phyloP scores from a whole-genome alignment of 1,140 invertebrate species.

The Nebria ingens region DNA sequence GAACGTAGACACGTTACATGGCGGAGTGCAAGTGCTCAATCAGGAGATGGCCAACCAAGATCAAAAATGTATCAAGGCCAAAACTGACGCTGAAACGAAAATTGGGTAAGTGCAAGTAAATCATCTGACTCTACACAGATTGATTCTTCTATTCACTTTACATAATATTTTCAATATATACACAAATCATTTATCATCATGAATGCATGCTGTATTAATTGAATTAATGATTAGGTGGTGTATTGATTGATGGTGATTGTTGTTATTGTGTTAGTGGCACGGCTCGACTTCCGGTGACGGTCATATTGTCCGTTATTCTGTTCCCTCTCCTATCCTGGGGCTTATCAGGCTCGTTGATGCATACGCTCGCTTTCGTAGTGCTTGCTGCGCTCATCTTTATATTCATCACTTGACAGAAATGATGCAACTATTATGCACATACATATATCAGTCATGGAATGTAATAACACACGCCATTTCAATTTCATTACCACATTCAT shows the following conservation, averaged over 20 bases:
- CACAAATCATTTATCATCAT: no score
- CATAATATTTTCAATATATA: no score
- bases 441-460: conserved; percentile 4
- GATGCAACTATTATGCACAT: conserved; percentile 7
- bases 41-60: conserved; percentile 29
- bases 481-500: conserved; percentile 12
- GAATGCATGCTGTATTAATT: no score
- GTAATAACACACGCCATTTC: neutral
- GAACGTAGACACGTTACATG: conserved; percentile 33
- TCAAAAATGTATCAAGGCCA: conserved; percentile 22
- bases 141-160: no score
- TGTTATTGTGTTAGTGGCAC: conserved; percentile 21
- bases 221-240: no score
- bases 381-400: conserved; percentile 18
- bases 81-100: conserved; percentile 29
- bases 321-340: conserved; percentile 30
- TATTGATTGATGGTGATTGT: no score
- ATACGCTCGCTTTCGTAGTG: conserved; percentile 25
- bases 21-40: conserved; percentile 33
- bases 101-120: conserved; percentile 29
- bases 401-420: neutral
- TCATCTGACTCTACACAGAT: no score
- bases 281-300: conserved; percentile 19
- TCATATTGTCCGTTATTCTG: conserved; percentile 24
- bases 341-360: conserved; percentile 25